Percentiles rank a stretch among this genome's conserved stretches.
phyloP scores from a whole-genome alignment of 2,888 invertebrate species.

The Leucophenga maculata region DNA sequence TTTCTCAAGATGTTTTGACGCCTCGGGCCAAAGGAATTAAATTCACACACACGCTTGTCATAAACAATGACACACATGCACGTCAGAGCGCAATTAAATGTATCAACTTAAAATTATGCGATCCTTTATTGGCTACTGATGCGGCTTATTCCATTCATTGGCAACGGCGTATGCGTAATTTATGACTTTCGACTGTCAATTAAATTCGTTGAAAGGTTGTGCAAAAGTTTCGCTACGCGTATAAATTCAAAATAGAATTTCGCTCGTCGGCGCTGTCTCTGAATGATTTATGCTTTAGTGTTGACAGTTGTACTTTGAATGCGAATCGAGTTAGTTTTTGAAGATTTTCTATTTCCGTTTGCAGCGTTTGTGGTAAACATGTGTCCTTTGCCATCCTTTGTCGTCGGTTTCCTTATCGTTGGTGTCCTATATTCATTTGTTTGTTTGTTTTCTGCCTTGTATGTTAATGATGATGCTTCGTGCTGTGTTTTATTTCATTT shows the following conservation, averaged over 20 bases:
- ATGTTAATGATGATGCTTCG: conserved; percentile 4
- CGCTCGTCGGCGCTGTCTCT: conserved; percentile 14
- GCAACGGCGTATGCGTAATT: conserved; percentile 48
- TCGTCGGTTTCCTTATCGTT: neutral
- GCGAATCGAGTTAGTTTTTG: conserved; percentile 10
- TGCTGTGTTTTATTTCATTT: no score
- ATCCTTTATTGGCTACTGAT: neutral
- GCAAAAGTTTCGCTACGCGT: conserved; percentile 34
- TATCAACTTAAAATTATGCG: conserved; percentile 17
- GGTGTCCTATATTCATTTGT: no score
- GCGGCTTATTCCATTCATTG: neutral
- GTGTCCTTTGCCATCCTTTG: conserved; percentile 3
- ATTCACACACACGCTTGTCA: neutral
- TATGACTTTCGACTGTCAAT: conserved; percentile 61
- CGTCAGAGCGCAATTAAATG: conserved; percentile 35
- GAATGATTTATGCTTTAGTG: conserved; percentile 55
- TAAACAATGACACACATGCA: neutral
- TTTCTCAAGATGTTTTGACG: neutral
- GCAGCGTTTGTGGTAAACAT: neutral
- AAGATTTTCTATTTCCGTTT: neutral
- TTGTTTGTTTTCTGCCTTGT: neutral
- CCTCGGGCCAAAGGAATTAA: neutral
- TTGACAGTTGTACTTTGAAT: conserved; percentile 45
- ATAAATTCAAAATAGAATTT: conserved; percentile 27
- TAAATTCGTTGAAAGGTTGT: conserved; percentile 58